A percentile compares a stretch with the other conserved stretches of the same genome.
Conservation (phyloP, 2,888 invertebrate species). For the Trichogramma evanescens region DNA sequence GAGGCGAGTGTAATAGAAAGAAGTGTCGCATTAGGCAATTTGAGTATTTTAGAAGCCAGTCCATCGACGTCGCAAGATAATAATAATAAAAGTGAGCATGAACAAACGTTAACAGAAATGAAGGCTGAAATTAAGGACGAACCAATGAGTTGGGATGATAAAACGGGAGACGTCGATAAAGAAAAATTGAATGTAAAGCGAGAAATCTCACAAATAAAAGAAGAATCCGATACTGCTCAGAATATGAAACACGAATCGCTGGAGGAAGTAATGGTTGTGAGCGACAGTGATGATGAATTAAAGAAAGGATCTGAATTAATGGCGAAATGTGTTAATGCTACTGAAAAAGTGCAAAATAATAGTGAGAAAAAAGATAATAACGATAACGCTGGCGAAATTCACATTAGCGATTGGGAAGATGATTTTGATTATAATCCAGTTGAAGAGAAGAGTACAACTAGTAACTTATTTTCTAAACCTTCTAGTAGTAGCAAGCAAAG, state of each 20-base stretch:
- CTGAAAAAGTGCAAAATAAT: background rate
- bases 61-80: background rate
- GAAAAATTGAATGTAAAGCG: background rate
- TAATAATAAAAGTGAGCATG: background rate
- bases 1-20: background rate
- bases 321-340: no score
- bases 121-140: background rate
- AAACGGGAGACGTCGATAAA: background rate
- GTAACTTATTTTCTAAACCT: background rate
- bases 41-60: background rate
- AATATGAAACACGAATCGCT: background rate
- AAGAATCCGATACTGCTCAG: background rate
- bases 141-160: background rate
- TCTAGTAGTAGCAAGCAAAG: background rate
- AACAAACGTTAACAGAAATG: background rate
- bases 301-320: background rate
- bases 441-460: no score
- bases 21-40: background rate
- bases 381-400: background rate
- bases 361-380: background rate
- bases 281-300: background rate
- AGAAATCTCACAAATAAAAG: background rate
- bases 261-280: background rate
- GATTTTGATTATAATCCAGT: slow-evolving; percentile 22
- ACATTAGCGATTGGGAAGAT: slow-evolving; percentile 29